A percentile compares a stretch with the other conserved stretches of the same genome.
These are phyloP conservation scores for Iguana delicatissima DNA, from an alignment of 2,797 vertebrate genomes.

Conservation along the genomic window DNA sequence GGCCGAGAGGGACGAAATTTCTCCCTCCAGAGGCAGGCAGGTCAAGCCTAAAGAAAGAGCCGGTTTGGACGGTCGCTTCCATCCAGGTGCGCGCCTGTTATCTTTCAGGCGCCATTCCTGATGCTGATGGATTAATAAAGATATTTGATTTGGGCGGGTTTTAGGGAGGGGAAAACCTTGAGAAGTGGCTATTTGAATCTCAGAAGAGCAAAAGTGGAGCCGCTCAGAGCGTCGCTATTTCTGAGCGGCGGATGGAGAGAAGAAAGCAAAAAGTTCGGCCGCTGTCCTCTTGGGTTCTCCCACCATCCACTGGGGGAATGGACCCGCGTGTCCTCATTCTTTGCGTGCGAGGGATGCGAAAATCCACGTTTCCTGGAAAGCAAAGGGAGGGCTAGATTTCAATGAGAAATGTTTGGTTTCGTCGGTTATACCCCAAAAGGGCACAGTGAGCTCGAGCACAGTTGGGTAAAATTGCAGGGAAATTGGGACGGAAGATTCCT, in stretches of 20 bases:
- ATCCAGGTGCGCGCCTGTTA: constrained; percentile 22
- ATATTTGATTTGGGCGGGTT: not conserved
- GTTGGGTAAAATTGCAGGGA: no score
- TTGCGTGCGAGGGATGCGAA: not conserved
- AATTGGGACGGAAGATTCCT: not conserved
- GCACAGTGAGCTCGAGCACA: not conserved
- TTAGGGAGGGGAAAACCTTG: not conserved
- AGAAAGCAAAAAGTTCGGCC: not conserved
- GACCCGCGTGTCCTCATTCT: not conserved
- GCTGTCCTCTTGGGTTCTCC: not conserved
- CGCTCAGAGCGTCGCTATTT: not conserved
- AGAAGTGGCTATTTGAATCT: not conserved
- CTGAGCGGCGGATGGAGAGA: not conserved
- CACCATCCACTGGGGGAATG: not conserved
- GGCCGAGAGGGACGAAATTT: constrained; percentile 38
- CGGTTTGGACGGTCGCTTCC: constrained; percentile 8
- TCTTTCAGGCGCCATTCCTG: not conserved
- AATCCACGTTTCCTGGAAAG: not conserved
- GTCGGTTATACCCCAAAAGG: no score
- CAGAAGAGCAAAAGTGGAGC: not conserved
- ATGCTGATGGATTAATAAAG: not conserved
- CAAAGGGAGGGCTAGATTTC: not conserved
- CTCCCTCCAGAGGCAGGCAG: constrained; percentile 24
- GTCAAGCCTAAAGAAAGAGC: no score
- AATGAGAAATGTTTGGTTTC: no score